Base-by-base conservation (phyloP, 2,113 vertebrate genomes). In the Serinus canaria region DNA sequence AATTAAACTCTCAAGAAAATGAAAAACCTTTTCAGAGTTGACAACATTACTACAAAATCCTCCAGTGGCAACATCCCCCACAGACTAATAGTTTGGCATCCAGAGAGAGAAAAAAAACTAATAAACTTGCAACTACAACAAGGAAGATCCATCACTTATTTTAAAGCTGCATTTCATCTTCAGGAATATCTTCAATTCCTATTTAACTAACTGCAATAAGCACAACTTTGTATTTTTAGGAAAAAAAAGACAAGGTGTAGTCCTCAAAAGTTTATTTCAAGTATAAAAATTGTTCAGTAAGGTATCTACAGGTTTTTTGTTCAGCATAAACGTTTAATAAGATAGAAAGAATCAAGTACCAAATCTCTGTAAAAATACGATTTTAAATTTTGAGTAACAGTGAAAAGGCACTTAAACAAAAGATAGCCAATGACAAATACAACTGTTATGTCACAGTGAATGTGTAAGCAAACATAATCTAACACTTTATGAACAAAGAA, bases 251-350 rank as follows among this genome's bases (percentile, higher is more conserved):
- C 37, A 85, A 72, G 37, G 33, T 37, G 27, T 52, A 82, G 25
- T 82, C 89, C 91, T 95, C 87, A 47, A 92, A 97, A 94, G 85
- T 96, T 96, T 96, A 97, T 98, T 98, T 97, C 79, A 95, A 95
- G 91, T 98, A 98, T 67, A 96, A 98, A 98, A 98, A 83, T 7
- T 0, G 8, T 82, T 93, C 74, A 43, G 15, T 60, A 86, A 94
- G 82, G 90, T 94, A 93, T 93, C 84, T 90, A 96, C 93, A 97
- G 15, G 55, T 58, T 74, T 86, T 79, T 82, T 62, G 79, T 91
- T 94, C 49, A 89, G 77, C 91, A 93, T 44, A 89, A 95, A 92
- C 50, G 58, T 89, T 95, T 95, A 93, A 78, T 86, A 89, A 92
- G 89, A 93, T 91, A 97, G 72, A 86, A 97, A 94, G 85, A 97